phyloP scores from a whole-genome alignment of 2,888 invertebrate genomes.

The Macrosoma leucophasiata region DNA sequence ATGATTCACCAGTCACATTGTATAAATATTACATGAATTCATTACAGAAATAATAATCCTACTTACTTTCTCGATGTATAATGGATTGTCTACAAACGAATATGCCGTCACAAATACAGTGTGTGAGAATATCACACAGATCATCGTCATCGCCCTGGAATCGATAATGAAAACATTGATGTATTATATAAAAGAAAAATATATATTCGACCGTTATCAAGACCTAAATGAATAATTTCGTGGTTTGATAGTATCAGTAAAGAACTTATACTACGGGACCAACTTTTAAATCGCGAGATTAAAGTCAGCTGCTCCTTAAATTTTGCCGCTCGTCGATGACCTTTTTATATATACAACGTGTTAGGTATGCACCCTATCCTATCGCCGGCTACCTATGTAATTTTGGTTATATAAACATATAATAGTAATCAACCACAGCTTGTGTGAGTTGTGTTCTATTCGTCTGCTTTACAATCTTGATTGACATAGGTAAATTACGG shows the following conservation, averaged over 20 bases:
- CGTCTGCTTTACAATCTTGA: no score
- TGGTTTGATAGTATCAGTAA: not conserved
- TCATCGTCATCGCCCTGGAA: conserved; percentile 61
- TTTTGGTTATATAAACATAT: no score
- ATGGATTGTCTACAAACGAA: conserved; percentile 49
- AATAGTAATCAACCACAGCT: no score
- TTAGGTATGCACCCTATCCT: no score
- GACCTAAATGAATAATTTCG: not conserved
- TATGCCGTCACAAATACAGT: conserved; percentile 42
- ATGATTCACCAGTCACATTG: no score
- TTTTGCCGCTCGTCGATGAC: not conserved
- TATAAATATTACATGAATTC: no score
- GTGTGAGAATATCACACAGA: conserved; percentile 62
- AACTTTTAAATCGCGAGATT: not conserved
- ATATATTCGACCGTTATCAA: not conserved
- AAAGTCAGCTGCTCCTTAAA: not conserved
- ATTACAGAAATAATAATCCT: not conserved
- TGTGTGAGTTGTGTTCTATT: no score
- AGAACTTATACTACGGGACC: not conserved
- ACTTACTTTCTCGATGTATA: conserved; percentile 54
- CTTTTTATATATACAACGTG: no score
- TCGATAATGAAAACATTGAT: not conserved
- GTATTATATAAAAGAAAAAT: not conserved
- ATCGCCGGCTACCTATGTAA: no score
- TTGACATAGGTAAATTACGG: no score